Base-by-base conservation (phyloP, 2,888 invertebrate species). In the Troides helena region DNA sequence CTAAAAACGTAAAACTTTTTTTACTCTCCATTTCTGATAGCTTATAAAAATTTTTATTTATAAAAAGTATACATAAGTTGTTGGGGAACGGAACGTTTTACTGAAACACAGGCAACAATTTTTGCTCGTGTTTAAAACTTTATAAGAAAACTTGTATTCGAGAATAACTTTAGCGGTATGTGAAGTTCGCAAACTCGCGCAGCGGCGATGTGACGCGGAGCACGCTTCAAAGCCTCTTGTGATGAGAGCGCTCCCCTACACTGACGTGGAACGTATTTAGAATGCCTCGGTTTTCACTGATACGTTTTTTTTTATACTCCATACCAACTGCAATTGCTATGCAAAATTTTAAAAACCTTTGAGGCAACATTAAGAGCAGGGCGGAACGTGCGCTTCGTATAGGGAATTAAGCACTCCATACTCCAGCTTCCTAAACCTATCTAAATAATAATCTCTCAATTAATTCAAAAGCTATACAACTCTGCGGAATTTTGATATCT, bases 211-310 rank as follows among this genome's bases (percentile, higher is more conserved):
- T 46, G 61, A 65, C 65, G 39, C 39, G 25, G 61, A 69, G 65
- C 62, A 68, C 53, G 67, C 68, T 68, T 58, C 59, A 59, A 30
- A 14, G 10, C 60, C 65, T 65, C 69, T 69, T 56, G 61, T 62
- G 61, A 56, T 65, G 72, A 72, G 72, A 68, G 71, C 63, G 50
- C 56, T 56, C 60, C 64, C 58, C 36, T 68, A 65, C 56, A 56
- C 57, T 59, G 12, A 21, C 36, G 50, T 30, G 46, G 43, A 43
- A 68, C 39, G 25, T 69, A 65, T 69, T 56, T 62, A 56, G 57
- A 61, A 65, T 61, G 56, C 57, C 21, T 50, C 50, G 23, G 7
- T 36, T 56, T 46, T 43, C 21, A 21, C 60, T 60, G 18, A 25
- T n/a, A 36, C 25, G 53, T 53, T 53, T 53, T 53, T 53, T 53